phyloP scores from a whole-genome alignment of 1,140 invertebrate species.

The Drosophila mauritiana region DNA sequence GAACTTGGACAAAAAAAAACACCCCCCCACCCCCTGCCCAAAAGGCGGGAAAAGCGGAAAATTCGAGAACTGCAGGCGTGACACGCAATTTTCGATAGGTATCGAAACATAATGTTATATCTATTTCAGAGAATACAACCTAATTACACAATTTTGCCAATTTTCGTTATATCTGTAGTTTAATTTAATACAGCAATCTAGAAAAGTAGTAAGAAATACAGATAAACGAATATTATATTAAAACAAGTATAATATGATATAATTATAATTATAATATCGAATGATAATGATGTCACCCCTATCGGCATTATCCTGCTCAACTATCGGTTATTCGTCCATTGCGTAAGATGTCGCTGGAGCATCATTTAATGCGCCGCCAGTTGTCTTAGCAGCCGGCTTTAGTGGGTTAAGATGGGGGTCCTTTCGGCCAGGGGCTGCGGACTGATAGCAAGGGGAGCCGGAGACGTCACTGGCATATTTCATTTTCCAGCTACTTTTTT shows the following conservation, averaged over 20 bases:
- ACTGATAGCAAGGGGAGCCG: slow-evolving; percentile 17
- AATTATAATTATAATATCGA: too few relatives aligned
- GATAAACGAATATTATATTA: too few relatives aligned
- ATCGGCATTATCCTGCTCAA: slow-evolving; percentile 4
- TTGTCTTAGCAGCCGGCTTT: slow-evolving; percentile 65
- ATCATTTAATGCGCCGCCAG: slow-evolving; percentile 82
- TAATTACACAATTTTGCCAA: too few relatives aligned
- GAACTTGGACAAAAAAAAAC: not conserved
- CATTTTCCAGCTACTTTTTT: slow-evolving; percentile 81
- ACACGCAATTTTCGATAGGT: not conserved
- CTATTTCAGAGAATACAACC: not conserved
- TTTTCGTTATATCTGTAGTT: too few relatives aligned
- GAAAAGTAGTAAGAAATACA: too few relatives aligned
- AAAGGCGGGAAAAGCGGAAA: slow-evolving; percentile 1
- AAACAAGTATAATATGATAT: too few relatives aligned
- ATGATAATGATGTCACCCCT: slow-evolving; percentile 6
- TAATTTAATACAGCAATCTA: not conserved
- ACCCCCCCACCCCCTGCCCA: not conserved
- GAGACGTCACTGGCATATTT: slow-evolving; percentile 81
- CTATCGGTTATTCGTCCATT: slow-evolving; percentile 60
- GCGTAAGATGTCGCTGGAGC: slow-evolving; percentile 81
- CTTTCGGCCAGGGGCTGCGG: not conserved
- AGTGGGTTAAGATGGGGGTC: slow-evolving; percentile 5
- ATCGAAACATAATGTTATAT: not conserved
- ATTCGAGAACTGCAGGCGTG: slow-evolving; percentile 9